phyloP scores from a whole-genome alignment of 2,888 invertebrate species.

The Nebria brevicollis region DNA sequence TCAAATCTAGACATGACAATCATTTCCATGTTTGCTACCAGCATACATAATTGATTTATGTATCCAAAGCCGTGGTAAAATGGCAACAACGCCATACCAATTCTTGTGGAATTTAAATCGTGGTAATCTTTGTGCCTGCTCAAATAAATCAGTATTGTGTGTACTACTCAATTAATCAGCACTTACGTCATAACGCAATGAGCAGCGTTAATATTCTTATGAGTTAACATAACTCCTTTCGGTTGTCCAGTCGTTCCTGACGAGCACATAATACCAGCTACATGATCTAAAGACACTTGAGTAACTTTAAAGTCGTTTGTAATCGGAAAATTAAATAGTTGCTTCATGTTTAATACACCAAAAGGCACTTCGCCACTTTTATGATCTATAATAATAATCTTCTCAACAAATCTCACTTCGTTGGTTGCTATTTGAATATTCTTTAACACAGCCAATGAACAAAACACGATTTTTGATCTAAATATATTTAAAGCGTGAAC shows the following conservation, averaged over 20 bases:
- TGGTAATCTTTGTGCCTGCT: slow-evolving; percentile 48
- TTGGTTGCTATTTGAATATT: slow-evolving; percentile 66
- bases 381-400: slow-evolving; percentile 68
- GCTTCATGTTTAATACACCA: slow-evolving; percentile 56
- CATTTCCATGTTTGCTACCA: slow-evolving; percentile 65
- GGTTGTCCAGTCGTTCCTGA: slow-evolving; percentile 85
- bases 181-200: slow-evolving; percentile 46
- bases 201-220: slow-evolving; percentile 68
- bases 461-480: slow-evolving; percentile 73
- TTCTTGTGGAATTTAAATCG: slow-evolving; percentile 52
- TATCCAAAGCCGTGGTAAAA: slow-evolving; percentile 83
- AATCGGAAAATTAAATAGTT: slow-evolving; percentile 18
- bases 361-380: slow-evolving; percentile 55
- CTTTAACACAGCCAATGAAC: slow-evolving; percentile 67
- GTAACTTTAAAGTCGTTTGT: slow-evolving; percentile 59
- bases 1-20: slow-evolving; percentile 74
- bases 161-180: too few species aligned
- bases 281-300: slow-evolving; percentile 66
- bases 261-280: slow-evolving; percentile 76
- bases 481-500: slow-evolving; percentile 71
- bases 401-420: slow-evolving; percentile 65
- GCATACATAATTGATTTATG: slow-evolving; percentile 67
- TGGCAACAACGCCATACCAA: slow-evolving; percentile 72
- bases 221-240: slow-evolving; percentile 80
- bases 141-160: neutral